Conservation (phyloP, 1,140 invertebrate species). For the Drosophila micromelanica region DNA sequence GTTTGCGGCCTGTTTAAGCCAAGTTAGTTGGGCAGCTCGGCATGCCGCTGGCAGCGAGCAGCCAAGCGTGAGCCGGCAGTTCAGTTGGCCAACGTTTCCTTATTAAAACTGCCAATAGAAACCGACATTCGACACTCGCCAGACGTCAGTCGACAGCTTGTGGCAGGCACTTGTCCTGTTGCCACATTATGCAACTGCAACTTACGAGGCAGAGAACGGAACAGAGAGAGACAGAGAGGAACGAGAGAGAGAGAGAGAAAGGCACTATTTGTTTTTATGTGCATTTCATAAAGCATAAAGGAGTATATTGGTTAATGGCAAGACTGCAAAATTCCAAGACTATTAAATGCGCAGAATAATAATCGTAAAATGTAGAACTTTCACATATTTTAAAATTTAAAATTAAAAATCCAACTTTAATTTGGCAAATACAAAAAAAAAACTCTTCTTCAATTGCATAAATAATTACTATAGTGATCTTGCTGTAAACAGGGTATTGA, state of each 20-base stretch:
- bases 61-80: conserved; percentile 38
- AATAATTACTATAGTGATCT: too few relatives aligned
- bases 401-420: too few relatives aligned
- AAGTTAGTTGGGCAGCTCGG: conserved; percentile 31
- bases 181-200: conserved; percentile 15
- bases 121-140: conserved; percentile 22
- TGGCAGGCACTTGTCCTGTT: conserved; percentile 10
- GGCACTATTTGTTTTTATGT: too few relatives aligned
- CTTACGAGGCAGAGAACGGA: background rate
- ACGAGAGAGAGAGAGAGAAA: background rate
- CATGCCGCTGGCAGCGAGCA: conserved; percentile 13
- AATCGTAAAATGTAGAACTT: too few relatives aligned
- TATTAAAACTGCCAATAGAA: conserved; percentile 56
- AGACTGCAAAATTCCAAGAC: too few relatives aligned
- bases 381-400: too few relatives aligned
- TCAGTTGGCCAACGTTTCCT: conserved; percentile 46
- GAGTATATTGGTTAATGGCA: too few relatives aligned
- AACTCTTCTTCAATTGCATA: too few relatives aligned
- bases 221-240: background rate
- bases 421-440: too few relatives aligned
- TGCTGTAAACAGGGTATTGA: too few relatives aligned
- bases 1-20: conserved; percentile 42
- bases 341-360: too few relatives aligned
- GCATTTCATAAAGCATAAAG: too few relatives aligned
- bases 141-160: conserved; percentile 11